phyloP scores from a whole-genome alignment of 2,113 vertebrate species.

The Hyaena hyaena region DNA sequence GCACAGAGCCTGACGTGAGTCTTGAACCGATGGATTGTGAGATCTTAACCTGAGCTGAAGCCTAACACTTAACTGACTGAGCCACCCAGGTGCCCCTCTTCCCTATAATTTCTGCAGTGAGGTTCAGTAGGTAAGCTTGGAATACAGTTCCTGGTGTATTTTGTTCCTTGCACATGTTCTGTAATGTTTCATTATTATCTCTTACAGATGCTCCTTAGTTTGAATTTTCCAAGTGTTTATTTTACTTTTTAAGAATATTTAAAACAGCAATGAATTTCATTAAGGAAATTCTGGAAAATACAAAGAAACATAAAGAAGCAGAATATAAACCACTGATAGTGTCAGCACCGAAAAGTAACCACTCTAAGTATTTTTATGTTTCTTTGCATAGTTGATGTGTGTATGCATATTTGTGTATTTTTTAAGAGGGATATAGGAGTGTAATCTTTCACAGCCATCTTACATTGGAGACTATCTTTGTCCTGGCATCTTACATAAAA shows the following conservation, averaged over 20 bases:
- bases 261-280: neutral
- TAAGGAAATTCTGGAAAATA: constrained; percentile 8
- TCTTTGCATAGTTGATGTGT: neutral
- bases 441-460: neutral
- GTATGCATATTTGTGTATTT: neutral
- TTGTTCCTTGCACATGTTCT: neutral
- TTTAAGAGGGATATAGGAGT: neutral
- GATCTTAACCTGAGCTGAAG: too few species aligned
- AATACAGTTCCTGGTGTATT: neutral
- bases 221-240: neutral
- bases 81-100: too few species aligned
- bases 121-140: neutral
- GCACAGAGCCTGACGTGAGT: too few species aligned
- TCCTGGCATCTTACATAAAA: neutral
- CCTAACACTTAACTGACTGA: too few species aligned
- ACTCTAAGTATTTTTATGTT: neutral
- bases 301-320: neutral
- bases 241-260: neutral
- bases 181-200: neutral
- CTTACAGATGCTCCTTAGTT: neutral
- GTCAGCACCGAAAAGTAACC: neutral
- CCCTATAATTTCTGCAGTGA: neutral
- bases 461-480: neutral
- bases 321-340: neutral
- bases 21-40: too few species aligned